Base-by-base conservation (phyloP, 2,113 vertebrate genomes). In the Pituophis catenifer region DNA sequence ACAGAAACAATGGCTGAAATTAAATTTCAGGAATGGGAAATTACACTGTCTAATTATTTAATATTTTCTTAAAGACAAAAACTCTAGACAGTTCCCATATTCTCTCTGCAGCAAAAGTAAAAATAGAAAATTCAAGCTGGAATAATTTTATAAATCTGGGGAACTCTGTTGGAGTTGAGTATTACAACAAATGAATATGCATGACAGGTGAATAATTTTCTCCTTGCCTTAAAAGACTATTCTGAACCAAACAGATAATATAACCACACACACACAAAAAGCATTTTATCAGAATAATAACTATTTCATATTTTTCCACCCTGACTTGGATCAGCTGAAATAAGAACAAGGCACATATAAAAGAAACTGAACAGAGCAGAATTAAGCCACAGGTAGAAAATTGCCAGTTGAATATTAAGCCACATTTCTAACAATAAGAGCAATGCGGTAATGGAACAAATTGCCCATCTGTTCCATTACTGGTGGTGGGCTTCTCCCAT, bases 91-190 rank as follows among this genome's bases (percentile, higher is more conserved):
- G 62, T 9, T 88, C 2, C 65, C 4, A 38, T 55, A 54, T 19
- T 92, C 86, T 54, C 86, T 54, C 86, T 54, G 58, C n/a, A 92
- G 86, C 54, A 86, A 62, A 52, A 88, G n/a, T 90, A 86, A 89
- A 81, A 89, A 89, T 38, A 88, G 58, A 91, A 50, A 70, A 62
- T 58, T 29, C 24, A 85, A 86, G 38, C 44, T 85, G 3, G 89
- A 58, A 1, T 44, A 89, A 52, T 33, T 54, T 33, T 50, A 48
- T 5, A 5, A 33, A 29, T 11, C 1, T 0, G 88, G 92, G 4
- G 59, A 11, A 38, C 1, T 1, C 5, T 59, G 65, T 17, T 54
- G 9, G 15, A 86, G 48, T 38, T 33, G 26, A 52, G 86, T 70
- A 70, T 70, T 92, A 59, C 44, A 92, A 44, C 38, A 7, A n/a